phyloP scores from a whole-genome alignment of 1,140 invertebrate genomes.

The Acromyrmex heyeri region DNA sequence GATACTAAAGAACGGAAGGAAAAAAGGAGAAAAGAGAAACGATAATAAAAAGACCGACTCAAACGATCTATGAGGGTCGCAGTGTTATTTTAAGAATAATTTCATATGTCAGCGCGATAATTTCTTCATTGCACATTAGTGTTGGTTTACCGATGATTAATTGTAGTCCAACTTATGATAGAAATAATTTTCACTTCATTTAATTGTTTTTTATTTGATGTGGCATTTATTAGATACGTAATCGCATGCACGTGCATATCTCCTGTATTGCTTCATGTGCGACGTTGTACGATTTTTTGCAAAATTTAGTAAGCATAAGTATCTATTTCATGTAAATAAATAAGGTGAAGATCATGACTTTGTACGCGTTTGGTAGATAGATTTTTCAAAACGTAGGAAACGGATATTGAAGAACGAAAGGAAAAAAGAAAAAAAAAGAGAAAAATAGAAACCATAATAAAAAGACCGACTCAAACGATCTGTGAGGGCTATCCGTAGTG shows the following conservation, averaged over 20 bases:
- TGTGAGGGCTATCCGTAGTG: constrained; percentile 70
- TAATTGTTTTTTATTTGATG: constrained; percentile 47
- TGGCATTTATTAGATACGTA: constrained; percentile 51
- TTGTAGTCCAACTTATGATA: constrained; percentile 34
- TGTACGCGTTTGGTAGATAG: constrained; percentile 76
- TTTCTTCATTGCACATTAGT: constrained; percentile 21
- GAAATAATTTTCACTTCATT: constrained; percentile 41
- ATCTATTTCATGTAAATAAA: constrained; percentile 34
- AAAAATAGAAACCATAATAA: constrained; percentile 70
- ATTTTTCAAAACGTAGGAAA: constrained; percentile 56
- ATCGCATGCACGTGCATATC: constrained; percentile 8
- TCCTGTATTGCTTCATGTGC: constrained; percentile 8
- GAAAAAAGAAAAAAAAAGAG: constrained; percentile 35
- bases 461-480: constrained; percentile 64
- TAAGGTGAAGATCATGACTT: constrained; percentile 43
- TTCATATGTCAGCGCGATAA: constrained; percentile 18
- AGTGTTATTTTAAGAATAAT: constrained; percentile 67
- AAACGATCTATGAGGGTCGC: constrained; percentile 66
- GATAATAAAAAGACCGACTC: constrained; percentile 69
- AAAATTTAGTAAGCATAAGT: constrained; percentile 13
- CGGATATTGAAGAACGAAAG: neutral
- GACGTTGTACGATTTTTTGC: constrained; percentile 47
- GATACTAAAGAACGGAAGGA: neutral
- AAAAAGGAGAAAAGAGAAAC: constrained; percentile 55
- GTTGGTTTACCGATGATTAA: constrained; percentile 60